Base-by-base conservation (phyloP, 37 sponge, comb jelly and placozoan species). In the Aphrocallistes beatrix region DNA sequence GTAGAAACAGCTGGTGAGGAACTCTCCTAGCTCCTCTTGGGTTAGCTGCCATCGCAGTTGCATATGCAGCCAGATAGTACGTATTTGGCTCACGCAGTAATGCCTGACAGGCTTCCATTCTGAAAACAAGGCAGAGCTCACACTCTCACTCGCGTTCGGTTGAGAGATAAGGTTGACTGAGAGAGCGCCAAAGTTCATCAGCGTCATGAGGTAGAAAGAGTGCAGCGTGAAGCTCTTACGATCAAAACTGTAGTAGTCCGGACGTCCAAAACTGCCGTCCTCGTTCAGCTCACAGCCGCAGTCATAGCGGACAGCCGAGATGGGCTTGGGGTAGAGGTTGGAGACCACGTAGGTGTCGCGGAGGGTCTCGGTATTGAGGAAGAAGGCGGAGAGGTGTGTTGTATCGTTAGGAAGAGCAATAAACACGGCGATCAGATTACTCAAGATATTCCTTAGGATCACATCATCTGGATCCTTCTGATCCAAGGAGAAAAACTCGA, bases 61-160 rank as follows among this genome's bases (percentile, higher is more conserved):
- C 89, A 95, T 88, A 86, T 87, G 84, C 39, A 89, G 50, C 96
- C 96, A 95, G 36, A 93, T 51, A 0, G 91, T 90, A 48, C 84
- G 37, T 83, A 95, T 51, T 69, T 95, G 93, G 13, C 90, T 84
- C n/a, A 95, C 51, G 48, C 96, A 95, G 88, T 93, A 95, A 85
- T 91, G 92, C 21, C 96, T 48, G 21, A 93, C 51, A 1, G 91
- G 87, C 82, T 88, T 60, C 96, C 93, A 91, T 23, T 88, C 91
- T 0, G 96, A 95, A 36, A 95, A 87, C 19, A 93, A 8, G 32
- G 36, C 86, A 39, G 84, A 32, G 30, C 28, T 25, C 1, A 91
- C 9, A 36, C 17, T 50, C 16, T 38, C 36, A 23, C 85, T 81
- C 0, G 96, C 87, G 28, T 86, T 51, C 0, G 90, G 90, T 25